Base-by-base conservation (phyloP, 2,888 invertebrate genomes). In the Scaptomyza flava region DNA sequence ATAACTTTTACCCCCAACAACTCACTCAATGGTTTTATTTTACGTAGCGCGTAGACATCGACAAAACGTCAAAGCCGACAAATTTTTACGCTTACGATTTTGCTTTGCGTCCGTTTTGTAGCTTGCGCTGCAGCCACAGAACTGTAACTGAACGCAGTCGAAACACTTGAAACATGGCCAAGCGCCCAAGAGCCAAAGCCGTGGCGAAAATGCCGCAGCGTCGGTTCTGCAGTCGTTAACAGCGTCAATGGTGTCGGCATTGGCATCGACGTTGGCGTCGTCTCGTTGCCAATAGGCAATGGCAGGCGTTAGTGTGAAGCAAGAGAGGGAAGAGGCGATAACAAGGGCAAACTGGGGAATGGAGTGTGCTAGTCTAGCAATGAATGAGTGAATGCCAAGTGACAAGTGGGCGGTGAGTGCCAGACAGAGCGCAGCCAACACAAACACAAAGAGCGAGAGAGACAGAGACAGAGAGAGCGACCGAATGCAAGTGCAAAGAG, bases 181-280 rank as follows among this genome's bases (percentile, higher is more conserved):
- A 79, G 86, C 79, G 68, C 73, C 64, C 54, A 76, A 77, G 56
- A 65, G 68, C 61, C 68, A 77, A 41, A 76, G 81, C 78, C 67
- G 77, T 73, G 73, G 70, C 80, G 83, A 88, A 83, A 88, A 70
- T 82, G 83, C 81, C 88, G 82, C 88, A 88, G 80, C 77, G 79
- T 81, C 72, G 87, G 77, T 68, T 68, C 64, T 68, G 47, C 69
- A 66, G 74, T 74, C 78, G 68, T 27, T 27, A 31, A 31, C 9
- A 9, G 9, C 66, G 43, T n/a, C 50, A n/a, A 20, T 56, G 57
- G 6, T 31, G 23, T 38, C 58, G 54, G 7, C 61, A 41, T 6
- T 46, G 41, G 41, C 14, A 7, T 43, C 20, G 3, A 3, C 11
- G 20, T 46, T 56, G 57, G 20, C 73, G 33, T 46, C 53, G 78